phyloP scores from a whole-genome alignment of 2,888 invertebrate genomes.

The Molorchus minor region DNA sequence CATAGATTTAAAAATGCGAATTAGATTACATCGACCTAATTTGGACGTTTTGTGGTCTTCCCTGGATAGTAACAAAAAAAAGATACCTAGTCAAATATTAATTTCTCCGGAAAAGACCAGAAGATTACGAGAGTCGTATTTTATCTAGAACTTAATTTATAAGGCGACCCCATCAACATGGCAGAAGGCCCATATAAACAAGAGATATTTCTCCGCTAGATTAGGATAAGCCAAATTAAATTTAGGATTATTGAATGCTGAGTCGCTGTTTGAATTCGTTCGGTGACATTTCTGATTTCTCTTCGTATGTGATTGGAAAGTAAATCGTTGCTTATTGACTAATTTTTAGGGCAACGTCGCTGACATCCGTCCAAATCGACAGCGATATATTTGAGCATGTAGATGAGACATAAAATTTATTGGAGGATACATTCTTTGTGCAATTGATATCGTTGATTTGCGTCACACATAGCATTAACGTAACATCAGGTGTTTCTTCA shows the following conservation, averaged over 20 bases:
- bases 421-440: too few relatives aligned
- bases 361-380: conserved; percentile 10
- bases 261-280: conserved; percentile 29
- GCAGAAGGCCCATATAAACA: conserved; percentile 11
- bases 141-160: conserved; percentile 14
- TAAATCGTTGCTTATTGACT: conserved; percentile 31
- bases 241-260: conserved; percentile 33
- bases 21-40: too few relatives aligned
- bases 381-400: conserved; percentile 14
- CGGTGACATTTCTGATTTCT: conserved; percentile 38
- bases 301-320: conserved; percentile 39
- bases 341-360: conserved; percentile 23
- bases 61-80: background rate
- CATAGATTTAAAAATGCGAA: too few relatives aligned
- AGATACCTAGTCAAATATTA: conserved; percentile 1
- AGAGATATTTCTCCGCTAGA: conserved; percentile 17
- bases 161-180: background rate
- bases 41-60: too few relatives aligned
- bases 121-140: background rate
- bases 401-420: too few relatives aligned
- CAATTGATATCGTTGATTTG: too few relatives aligned
- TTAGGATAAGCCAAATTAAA: conserved; percentile 31
- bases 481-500: too few relatives aligned
- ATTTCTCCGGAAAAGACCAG: background rate
- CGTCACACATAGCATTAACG: too few relatives aligned